Evolutionary conservation across 2,113 vertebrate genomes (phyloP), one percentile per base, ranked within the genome.

Genomic region (Polypterus bichir): DNA sequence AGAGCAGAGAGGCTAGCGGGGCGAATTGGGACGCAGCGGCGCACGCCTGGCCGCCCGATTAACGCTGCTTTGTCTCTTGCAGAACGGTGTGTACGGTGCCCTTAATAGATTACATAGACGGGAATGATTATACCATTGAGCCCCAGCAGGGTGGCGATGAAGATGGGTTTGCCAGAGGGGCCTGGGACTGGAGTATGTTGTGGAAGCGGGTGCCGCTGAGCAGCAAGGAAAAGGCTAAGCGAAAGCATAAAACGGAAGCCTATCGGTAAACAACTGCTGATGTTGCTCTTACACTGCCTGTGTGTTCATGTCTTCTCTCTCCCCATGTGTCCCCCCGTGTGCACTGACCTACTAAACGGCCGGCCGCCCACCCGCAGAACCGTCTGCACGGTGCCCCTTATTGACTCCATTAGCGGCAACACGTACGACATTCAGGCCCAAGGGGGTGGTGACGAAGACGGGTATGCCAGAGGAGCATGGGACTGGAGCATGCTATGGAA

Each of bases 401-500:
- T 99, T 82, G 96, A 99, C 89, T 89, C 93, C 84, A 89, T 99
- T 88, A 85, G 88, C 5, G 95, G 95, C 78, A 83, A 97, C 87
- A 87, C 63, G 68, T 98, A 79, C 83, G 71, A 64, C 73, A 82
- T 99, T 75, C 67, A 92, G 10, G 70, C 91, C 3, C 96, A 99
- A 88, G 95, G 90, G 77, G 95, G 95, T 84, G 95, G 96, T 78
- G 93, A 98, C 71, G 69, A 92, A 86, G 85, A 94, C 79, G 93
- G 91, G 84, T 95, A 87, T 82, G 96, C 96, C 86, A 89, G 94
- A 87, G 96, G 96, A 83, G 96, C 93, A 58, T 99, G 96, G 96
- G 93, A 99, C 77, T 99, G 96, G 96, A 98, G 93, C 87, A 94
- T 99, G 94, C 88, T 98, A 76, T 99, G 96, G 96, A 99, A 97